Base-by-base conservation (phyloP, 2,888 invertebrate genomes). In the Gymnocheta viridis region DNA sequence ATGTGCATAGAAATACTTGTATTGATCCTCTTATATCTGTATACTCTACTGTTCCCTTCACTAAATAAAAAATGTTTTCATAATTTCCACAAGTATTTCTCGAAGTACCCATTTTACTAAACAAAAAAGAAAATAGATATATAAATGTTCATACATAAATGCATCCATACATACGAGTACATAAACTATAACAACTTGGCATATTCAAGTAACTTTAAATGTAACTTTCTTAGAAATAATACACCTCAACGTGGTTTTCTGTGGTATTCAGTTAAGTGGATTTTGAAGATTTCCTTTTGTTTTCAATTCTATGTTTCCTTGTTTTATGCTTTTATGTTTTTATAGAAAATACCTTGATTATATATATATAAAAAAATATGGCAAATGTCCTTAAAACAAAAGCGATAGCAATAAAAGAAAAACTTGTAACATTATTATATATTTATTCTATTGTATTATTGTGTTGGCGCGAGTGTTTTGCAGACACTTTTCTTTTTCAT, bases 221-320 rank as follows among this genome's bases (percentile, higher is more conserved):
- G 27, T 19, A 58, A 35, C 49, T 73, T 72, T 60, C 49, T 69
- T 49, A n/a, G 24, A 69, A 54, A 41, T 64, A 19, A 70, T 70
- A 35, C 70, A 70, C 56, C 54, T 64, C 14, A 69, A 56, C 22
- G 17, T 2, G 56, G 17, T 49, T 56, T 80, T 73, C 4, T 47
- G 66, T 44, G 32, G 14, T 35, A 24, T 64, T 62, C 38, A 32
- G 60, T 74, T 81, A 62, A 74, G 66, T 74, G 73, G 67, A 67
- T 81, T 73, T 74, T 74, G 51, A 47, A 60, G 24, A 54, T 56
- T 49, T 64, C 19, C 62, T 38, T 32, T 78, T 38, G n/a, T 72
- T 60, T 32, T 35, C 24, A 32, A 35, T 49, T 49, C 19, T 7
- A 29, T 32, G 14, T 9, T n/a, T 54, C n/a, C 10, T 54, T 54